These are phyloP conservation scores for Enteromius viviparus DNA, from an alignment of 2,797 vertebrate genomes.

Conservation along the genomic window DNA sequence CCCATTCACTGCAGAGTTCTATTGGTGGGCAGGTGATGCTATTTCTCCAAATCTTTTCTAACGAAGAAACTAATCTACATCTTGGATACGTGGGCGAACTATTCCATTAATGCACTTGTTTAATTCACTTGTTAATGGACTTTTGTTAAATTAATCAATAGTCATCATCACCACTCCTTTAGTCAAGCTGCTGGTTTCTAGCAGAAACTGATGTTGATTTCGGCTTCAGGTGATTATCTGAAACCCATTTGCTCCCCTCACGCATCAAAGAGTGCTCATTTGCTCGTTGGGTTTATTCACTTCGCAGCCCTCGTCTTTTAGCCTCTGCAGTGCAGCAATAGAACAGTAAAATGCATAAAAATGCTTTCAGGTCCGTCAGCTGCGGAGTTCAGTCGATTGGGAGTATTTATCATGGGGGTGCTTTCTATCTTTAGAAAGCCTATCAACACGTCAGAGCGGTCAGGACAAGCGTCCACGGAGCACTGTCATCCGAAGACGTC, in stretches of 20 bases:
- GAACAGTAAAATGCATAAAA: constrained; percentile 44
- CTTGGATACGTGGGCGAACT: not conserved
- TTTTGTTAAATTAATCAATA: constrained; percentile 11
- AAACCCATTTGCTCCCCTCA: constrained; percentile 20
- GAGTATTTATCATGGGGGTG: constrained; percentile 55
- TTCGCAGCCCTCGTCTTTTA: constrained; percentile 8
- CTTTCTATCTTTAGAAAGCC: constrained; percentile 59
- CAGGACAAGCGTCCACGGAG: constrained; percentile 20
- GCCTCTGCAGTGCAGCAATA: constrained; percentile 41
- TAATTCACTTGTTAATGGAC: constrained; percentile 18
- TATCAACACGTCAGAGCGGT: constrained; percentile 46
- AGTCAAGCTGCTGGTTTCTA: constrained; percentile 8
- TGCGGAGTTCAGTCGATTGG: constrained; percentile 26
- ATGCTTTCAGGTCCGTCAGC: constrained; percentile 35
- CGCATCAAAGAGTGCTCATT: not conserved
- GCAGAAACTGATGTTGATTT: not conserved
- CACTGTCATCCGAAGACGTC: constrained; percentile 49
- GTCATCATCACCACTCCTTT: not conserved
- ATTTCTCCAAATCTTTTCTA: not conserved
- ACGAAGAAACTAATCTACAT: not conserved
- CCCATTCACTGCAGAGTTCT: not conserved
- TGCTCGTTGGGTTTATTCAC: constrained; percentile 1
- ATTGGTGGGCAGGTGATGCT: not conserved
- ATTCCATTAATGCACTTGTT: constrained; percentile 1
- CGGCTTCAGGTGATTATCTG: constrained; percentile 27